Conservation (phyloP, 2,113 vertebrate genomes). For the Perccottus glenii region DNA sequence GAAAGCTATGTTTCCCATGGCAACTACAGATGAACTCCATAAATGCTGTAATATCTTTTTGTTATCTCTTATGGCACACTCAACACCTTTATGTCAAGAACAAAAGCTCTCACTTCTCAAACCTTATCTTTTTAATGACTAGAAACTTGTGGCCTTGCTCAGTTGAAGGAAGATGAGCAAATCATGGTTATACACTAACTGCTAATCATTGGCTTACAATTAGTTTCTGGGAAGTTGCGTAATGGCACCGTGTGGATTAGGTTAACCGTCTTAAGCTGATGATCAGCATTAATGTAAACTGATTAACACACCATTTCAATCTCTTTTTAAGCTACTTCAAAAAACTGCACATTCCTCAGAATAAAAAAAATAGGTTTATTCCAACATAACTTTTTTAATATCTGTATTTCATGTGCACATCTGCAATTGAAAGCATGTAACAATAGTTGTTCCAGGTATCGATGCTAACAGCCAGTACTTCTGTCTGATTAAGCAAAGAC, state of each 20-base stretch:
- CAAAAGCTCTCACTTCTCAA: not conserved
- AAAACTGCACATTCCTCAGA: not conserved
- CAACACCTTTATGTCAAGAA: not conserved
- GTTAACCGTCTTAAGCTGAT: conserved; percentile 13
- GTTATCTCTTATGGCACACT: conserved; percentile 11
- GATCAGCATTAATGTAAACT: conserved; percentile 29
- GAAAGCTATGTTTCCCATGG: conserved; percentile 27
- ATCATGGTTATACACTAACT: conserved; percentile 1
- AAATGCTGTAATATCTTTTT: conserved; percentile 15
- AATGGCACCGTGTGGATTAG: conserved; percentile 18
- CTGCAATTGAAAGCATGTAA: too few relatives aligned
- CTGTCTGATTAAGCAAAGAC: too few relatives aligned
- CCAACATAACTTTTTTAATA: not conserved
- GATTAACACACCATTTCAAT: conserved; percentile 17
- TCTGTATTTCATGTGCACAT: too few relatives aligned
- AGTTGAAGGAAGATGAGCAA: not conserved
- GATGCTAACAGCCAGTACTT: too few relatives aligned
- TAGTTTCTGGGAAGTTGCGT: conserved; percentile 20
- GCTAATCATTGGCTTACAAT: conserved; percentile 13
- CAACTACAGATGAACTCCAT: conserved; percentile 39
- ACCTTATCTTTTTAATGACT: not conserved
- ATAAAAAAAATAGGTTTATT: not conserved
- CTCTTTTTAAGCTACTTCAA: not conserved
- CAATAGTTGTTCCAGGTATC: too few relatives aligned
- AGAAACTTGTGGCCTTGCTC: not conserved